phyloP scores from a whole-genome alignment of 2,113 vertebrate genomes.

The Fregata magnificens region DNA sequence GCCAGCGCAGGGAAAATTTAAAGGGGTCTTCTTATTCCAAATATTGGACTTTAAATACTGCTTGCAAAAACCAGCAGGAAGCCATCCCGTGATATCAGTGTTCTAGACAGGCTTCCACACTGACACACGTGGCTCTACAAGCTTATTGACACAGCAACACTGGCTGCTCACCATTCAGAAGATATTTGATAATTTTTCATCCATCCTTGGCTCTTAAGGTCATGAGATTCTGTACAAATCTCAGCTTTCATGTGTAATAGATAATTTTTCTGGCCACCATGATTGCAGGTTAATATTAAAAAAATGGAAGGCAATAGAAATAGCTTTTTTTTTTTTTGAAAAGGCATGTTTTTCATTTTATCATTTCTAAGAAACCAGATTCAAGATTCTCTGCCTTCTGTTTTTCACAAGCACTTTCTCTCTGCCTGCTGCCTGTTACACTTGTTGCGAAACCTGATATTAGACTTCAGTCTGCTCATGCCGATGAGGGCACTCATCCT shows the following conservation, averaged over 20 bases:
- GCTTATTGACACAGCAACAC: not conserved
- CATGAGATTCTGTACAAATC: not conserved
- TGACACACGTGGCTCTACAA: not conserved
- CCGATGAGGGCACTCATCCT: not conserved
- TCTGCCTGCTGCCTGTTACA: not conserved
- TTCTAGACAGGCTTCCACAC: not conserved
- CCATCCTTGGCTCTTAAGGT: not conserved
- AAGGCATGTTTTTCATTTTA: not conserved
- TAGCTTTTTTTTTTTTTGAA: not conserved
- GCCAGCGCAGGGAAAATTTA: not conserved
- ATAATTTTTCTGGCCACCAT: not conserved
- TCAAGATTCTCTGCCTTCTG: not conserved
- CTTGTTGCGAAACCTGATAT: slow-evolving; percentile 17
- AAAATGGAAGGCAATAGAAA: not conserved
- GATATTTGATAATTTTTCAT: not conserved
- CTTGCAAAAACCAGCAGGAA: not conserved
- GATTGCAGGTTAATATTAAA: not conserved
- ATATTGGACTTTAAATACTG: not conserved
- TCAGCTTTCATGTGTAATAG: not conserved
- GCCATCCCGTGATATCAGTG: accelerated
- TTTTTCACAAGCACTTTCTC: not conserved
- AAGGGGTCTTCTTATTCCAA: not conserved
- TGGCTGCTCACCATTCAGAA: not conserved
- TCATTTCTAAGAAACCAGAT: not conserved
- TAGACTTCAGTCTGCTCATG: not conserved